Conservation (phyloP, 2,797 vertebrate species). For the Enteromius fasciolatus region DNA sequence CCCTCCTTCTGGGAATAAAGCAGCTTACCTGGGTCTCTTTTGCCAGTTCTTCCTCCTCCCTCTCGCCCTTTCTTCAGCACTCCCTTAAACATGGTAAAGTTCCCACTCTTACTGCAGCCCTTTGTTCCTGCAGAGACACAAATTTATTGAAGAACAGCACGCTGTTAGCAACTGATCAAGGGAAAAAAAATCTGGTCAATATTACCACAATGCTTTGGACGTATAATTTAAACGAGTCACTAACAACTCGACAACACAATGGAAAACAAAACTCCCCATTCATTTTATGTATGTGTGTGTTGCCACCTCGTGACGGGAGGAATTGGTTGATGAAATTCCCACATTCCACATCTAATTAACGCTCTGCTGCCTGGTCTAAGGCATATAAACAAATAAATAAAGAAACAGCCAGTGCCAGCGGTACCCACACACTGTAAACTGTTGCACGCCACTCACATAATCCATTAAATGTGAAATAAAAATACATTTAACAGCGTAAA, state of each 20-base stretch:
- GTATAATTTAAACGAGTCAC: not conserved
- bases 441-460: slow-evolving; percentile 27
- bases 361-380: slow-evolving; percentile 22
- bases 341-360: slow-evolving; percentile 54
- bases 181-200: not conserved
- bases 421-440: slow-evolving; percentile 25
- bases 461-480: slow-evolving; percentile 29
- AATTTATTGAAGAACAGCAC: not conserved
- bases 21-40: slow-evolving; percentile 51
- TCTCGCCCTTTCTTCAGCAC: slow-evolving; percentile 48
- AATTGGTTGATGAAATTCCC: slow-evolving; percentile 40
- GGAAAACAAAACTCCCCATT: slow-evolving; percentile 27
- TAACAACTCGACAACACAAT: not conserved
- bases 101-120: not conserved
- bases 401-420: slow-evolving; percentile 7
- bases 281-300: slow-evolving; percentile 13
- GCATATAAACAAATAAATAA: slow-evolving; percentile 32
- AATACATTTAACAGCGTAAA: slow-evolving; percentile 29
- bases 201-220: not conserved
- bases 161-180: not conserved
- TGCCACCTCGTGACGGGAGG: not conserved
- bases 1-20: not conserved
- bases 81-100: slow-evolving; percentile 52
- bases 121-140: slow-evolving; percentile 33
- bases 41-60: slow-evolving; percentile 49